Evolutionary conservation across 1,140 invertebrate genomes (phyloP).

Genomic region (Lutraria rhynchaena): DNA sequence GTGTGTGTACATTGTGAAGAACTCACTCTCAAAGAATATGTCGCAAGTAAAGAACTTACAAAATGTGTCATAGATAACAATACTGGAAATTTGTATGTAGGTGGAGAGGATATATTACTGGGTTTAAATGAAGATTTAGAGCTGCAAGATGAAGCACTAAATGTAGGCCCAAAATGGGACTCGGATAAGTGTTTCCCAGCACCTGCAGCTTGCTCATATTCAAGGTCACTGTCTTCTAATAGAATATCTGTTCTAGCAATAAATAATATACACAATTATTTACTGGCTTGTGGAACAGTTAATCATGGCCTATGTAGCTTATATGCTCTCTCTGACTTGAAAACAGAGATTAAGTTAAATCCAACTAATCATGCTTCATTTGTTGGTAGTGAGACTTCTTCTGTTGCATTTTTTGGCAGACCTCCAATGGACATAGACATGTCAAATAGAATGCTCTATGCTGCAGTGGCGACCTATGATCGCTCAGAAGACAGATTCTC

Average conservation of each 20-base stretch:
- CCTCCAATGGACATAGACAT: not conserved
- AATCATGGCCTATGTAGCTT: slow-evolving; percentile 59
- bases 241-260: slow-evolving; percentile 59
- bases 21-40: slow-evolving; percentile 7
- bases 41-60: not conserved
- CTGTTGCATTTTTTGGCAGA: slow-evolving; percentile 56
- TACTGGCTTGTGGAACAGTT: slow-evolving; percentile 63
- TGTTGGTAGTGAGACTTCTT: slow-evolving; percentile 62
- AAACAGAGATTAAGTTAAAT: slow-evolving; percentile 18
- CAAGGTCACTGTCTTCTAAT: slow-evolving; percentile 16
- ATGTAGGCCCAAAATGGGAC: slow-evolving; percentile 45
- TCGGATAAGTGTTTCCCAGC: slow-evolving; percentile 53
- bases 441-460: slow-evolving; percentile 51
- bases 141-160: not conserved
- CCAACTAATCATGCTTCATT: slow-evolving; percentile 31
- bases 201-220: not conserved
- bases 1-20: slow-evolving; percentile 2
- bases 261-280: slow-evolving; percentile 51
- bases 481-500: slow-evolving; percentile 47
- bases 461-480: slow-evolving; percentile 65
- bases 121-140: slow-evolving; percentile 55
- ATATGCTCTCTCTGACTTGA: slow-evolving; percentile 49
- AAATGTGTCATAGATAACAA: not conserved
- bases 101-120: slow-evolving; percentile 59
- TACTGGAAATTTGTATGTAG: slow-evolving; percentile 52